These are phyloP conservation scores for Malurus elegans DNA, from an alignment of 2,113 vertebrate genomes.

Conservation along the genomic window DNA sequence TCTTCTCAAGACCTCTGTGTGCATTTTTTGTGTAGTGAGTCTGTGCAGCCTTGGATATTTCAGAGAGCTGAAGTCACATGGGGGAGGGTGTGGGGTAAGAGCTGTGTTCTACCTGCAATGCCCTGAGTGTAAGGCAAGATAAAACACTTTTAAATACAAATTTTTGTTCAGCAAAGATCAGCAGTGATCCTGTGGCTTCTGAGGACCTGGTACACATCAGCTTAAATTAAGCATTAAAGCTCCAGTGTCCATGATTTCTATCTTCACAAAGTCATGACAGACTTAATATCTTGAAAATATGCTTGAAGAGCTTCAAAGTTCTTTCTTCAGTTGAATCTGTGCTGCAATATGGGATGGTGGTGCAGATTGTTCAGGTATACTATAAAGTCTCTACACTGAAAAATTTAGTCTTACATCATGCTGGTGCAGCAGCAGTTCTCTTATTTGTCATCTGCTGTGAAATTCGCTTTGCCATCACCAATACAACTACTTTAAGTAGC, in stretches of 20 bases:
- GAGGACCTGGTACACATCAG: not conserved
- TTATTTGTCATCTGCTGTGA: not conserved
- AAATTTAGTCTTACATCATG: not conserved
- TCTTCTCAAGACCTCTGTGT: not conserved
- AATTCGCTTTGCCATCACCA: not conserved
- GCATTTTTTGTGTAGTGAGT: not conserved
- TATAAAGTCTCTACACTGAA: not conserved
- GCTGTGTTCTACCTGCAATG: not conserved
- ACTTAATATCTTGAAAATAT: not conserved
- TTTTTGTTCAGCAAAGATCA: not conserved
- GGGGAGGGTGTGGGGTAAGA: not conserved
- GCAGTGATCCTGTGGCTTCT: not conserved
- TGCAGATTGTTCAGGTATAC: not conserved
- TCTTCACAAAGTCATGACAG: not conserved
- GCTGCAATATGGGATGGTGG: not conserved
- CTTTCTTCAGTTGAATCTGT: not conserved
- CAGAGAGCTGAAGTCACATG: not conserved
- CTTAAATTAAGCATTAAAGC: not conserved
- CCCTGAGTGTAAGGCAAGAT: not conserved
- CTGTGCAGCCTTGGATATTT: not conserved
- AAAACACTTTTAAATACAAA: not conserved
- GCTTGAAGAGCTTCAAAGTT: not conserved
- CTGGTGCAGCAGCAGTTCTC: not conserved
- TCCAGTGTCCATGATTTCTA: not conserved
- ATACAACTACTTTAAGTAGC: not conserved